Evolutionary conservation across 2,113 vertebrate genomes (phyloP), one percentile per base, ranked within the genome.

Genomic region (Chaetura pelagica): DNA sequence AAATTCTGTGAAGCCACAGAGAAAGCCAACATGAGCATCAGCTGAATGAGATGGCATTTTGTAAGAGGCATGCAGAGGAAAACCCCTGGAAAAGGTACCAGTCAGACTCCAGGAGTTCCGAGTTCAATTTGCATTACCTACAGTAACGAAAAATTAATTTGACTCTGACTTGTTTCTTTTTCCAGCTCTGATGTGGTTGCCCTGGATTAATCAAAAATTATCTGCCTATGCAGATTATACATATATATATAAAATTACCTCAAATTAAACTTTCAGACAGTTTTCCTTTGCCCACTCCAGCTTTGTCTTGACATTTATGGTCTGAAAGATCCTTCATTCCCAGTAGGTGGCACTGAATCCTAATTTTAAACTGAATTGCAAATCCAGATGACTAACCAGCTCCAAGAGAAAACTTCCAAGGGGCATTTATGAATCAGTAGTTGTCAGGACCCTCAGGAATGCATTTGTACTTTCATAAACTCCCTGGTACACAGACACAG

Each of bases 311-410:
- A 55, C n/a, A 86, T 62, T 57, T 67, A 22, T 69, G 32, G 58
- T 55, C 73, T 93, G 64, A 71, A 66, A 84, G 52, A 71, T 22
- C 30, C 6, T 66, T 76, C 51, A 59, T 77, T 52, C 84, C 35
- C 64, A 38, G 66, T 46, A 85, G 64, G 87, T 91, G 87, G 69
- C 51, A 87, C 73, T 84, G 40, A n/a, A 12, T 42, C 40, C 40
- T 42, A 42, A 91, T 91, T 94, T 90, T 81, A 78, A 94, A 69
- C 17, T 21, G 64, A 89, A 58, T 15, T 81, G 27, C 55, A 93
- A 58, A 78, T 66, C 61, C 66, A 69, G 81, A 38, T 81, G 77
- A 81, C 58, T 84, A 89, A 87, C 15, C 18, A 81, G 49, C 76
- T 84, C 46, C 46, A 15, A 9, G 46, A 81, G 63, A 81, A 91